Conservation (phyloP, 35 echinoderm and acorn worm species). For the Anneissia japonica region DNA sequence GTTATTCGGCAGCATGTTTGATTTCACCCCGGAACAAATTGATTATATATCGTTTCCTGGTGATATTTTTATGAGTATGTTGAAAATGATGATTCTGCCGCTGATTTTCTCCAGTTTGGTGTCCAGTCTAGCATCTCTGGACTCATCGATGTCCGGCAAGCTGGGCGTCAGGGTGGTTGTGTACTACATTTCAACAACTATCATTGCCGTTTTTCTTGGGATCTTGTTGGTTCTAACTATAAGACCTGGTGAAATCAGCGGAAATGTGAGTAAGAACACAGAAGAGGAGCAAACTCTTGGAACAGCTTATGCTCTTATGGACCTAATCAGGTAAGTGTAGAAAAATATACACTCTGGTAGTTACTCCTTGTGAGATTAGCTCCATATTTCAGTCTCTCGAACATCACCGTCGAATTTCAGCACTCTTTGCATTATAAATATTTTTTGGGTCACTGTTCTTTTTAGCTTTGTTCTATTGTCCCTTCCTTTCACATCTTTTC, state of each 20-base stretch:
- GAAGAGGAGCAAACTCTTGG: conserved; percentile 59
- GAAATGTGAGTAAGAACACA: conserved; percentile 5
- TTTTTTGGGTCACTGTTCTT: no score
- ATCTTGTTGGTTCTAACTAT: conserved; percentile 75
- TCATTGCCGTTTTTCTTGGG: conserved; percentile 80
- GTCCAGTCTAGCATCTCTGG: conserved; percentile 71
- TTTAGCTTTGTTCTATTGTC: no score
- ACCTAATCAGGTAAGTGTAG: conserved; percentile 94
- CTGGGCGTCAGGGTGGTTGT: conserved; percentile 69
- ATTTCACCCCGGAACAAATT: conserved; percentile 77
- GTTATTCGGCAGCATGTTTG: conserved; percentile 41
- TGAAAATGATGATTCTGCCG: conserved; percentile 99
- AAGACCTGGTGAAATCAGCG: conserved; percentile 47
- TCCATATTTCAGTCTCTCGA: no score
- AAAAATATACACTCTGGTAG: no score
- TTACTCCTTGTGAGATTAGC: no score
- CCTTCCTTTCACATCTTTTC: no score
- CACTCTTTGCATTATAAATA: no score
- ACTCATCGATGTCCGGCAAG: conserved; percentile 78
- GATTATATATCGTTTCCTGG: conserved; percentile 88
- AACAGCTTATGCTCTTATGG: conserved; percentile 82
- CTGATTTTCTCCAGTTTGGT: conserved; percentile 88
- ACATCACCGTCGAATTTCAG: no score
- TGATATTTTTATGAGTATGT: conserved; percentile 81
- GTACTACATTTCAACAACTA: conserved; percentile 81